phyloP scores from a whole-genome alignment of 2,113 vertebrate species.

The Microtus richardsoni region DNA sequence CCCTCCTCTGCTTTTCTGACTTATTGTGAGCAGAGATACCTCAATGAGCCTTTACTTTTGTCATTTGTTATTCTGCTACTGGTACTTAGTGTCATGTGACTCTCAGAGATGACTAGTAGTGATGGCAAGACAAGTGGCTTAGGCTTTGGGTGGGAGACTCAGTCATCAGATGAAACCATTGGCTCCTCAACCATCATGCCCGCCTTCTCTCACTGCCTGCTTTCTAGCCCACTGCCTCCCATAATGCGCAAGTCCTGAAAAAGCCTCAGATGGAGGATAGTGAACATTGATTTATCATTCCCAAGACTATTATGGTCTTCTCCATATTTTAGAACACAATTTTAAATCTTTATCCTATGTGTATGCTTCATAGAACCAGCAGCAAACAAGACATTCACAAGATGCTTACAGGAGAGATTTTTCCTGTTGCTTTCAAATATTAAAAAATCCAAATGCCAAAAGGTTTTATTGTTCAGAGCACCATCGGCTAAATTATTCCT shows the following conservation, averaged over 20 bases:
- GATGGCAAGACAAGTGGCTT: neutral
- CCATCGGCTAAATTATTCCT: constrained; percentile 39
- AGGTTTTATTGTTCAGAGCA: constrained; percentile 31
- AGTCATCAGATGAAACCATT: neutral
- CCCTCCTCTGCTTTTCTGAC: neutral
- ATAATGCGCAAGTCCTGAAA: neutral
- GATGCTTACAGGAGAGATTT: neutral
- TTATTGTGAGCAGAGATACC: neutral
- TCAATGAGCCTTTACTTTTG: neutral
- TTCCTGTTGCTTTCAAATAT: constrained; percentile 38
- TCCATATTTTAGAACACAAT: neutral
- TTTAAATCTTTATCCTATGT: neutral
- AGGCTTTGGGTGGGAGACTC: neutral
- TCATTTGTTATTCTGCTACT: neutral
- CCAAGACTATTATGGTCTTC: neutral
- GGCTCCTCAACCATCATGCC: neutral
- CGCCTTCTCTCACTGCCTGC: neutral
- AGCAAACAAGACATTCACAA: neutral
- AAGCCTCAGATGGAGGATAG: neutral
- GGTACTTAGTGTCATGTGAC: neutral
- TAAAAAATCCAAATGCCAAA: constrained; percentile 43
- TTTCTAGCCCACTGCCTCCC: neutral
- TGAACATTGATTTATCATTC: neutral
- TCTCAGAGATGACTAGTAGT: neutral
- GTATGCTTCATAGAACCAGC: neutral